These are phyloP conservation scores for Premnoplex brunnescens DNA, from an alignment of 2,797 vertebrate species.

Conservation along the genomic window DNA sequence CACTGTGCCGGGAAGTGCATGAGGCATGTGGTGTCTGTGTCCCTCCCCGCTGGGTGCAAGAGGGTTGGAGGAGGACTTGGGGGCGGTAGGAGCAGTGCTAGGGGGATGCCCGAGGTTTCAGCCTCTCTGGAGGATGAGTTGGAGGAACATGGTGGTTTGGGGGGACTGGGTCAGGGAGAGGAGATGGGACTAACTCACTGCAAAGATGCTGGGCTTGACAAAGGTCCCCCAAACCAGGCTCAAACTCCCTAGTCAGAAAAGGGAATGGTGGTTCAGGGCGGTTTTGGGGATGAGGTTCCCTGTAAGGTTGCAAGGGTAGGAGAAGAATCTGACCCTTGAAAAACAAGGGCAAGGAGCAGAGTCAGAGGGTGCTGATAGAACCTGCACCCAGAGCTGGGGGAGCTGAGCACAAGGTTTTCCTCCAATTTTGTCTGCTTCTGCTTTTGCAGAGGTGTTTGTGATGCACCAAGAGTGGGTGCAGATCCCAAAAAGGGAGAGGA, in stretches of 20 bases:
- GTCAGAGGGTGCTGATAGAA: neutral
- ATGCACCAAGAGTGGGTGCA: rapidly evolving
- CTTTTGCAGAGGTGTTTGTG: neutral
- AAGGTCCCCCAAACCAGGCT: neutral
- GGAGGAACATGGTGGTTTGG: rapidly evolving
- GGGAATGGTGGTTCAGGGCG: neutral
- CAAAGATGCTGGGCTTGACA: neutral
- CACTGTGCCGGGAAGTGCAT: rapidly evolving
- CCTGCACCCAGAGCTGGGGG: neutral
- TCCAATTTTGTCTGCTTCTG: neutral
- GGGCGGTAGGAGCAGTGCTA: rapidly evolving
- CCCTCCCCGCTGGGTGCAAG: neutral
- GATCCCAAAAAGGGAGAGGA: neutral
- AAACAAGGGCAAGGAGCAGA: neutral
- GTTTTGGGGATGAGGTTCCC: neutral
- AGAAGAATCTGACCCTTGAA: neutral
- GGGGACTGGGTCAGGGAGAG: neutral
- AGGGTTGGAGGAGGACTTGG: neutral
- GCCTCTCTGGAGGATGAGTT: rapidly evolving
- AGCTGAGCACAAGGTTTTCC: neutral
- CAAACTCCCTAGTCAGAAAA: neutral
- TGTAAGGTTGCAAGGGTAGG: neutral
- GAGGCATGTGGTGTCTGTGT: neutral
- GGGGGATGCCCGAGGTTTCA: rapidly evolving
- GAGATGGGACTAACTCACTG: rapidly evolving